Evolutionary conservation across 2,797 vertebrate genomes (phyloP).

Genomic region (Pachyuromys duprasi): DNA sequence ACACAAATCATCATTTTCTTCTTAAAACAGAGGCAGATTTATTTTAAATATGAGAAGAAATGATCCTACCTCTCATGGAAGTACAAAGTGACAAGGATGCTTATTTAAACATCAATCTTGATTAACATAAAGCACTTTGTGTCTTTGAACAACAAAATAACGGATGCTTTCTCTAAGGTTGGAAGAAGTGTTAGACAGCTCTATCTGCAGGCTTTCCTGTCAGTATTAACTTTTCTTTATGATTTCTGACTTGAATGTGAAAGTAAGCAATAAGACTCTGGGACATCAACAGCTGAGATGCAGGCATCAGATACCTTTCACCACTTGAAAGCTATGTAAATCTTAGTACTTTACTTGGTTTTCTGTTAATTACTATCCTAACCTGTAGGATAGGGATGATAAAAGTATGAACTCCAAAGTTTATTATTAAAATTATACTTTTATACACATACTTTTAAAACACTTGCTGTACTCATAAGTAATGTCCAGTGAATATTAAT

Average conservation of each 20-base stretch:
- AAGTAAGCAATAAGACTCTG: background rate
- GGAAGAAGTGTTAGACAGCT: background rate
- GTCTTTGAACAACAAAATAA: constrained; percentile 17
- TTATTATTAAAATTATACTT: background rate
- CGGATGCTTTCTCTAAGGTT: background rate
- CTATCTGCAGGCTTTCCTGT: constrained; percentile 27
- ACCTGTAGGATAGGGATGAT: background rate
- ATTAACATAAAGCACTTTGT: constrained; percentile 55
- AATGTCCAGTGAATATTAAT: background rate
- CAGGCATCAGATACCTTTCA: background rate
- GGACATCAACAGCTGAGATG: background rate
- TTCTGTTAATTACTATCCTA: background rate
- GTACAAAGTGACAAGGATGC: constrained; percentile 57
- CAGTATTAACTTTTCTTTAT: constrained; percentile 20
- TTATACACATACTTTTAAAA: background rate
- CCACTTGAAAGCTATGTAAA: background rate
- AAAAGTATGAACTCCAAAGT: background rate
- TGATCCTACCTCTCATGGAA: constrained; percentile 54
- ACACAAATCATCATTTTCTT: constrained; percentile 63
- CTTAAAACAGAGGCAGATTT: constrained; percentile 45
- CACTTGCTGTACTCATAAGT: background rate
- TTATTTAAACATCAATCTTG: constrained; percentile 61
- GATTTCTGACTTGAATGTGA: background rate
- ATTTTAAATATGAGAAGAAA: constrained; percentile 52
- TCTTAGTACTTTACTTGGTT: background rate